Evolutionary conservation across 2,113 vertebrate genomes (phyloP), one percentile per base, ranked within the genome.

Genomic region (Petromus typicus): DNA sequence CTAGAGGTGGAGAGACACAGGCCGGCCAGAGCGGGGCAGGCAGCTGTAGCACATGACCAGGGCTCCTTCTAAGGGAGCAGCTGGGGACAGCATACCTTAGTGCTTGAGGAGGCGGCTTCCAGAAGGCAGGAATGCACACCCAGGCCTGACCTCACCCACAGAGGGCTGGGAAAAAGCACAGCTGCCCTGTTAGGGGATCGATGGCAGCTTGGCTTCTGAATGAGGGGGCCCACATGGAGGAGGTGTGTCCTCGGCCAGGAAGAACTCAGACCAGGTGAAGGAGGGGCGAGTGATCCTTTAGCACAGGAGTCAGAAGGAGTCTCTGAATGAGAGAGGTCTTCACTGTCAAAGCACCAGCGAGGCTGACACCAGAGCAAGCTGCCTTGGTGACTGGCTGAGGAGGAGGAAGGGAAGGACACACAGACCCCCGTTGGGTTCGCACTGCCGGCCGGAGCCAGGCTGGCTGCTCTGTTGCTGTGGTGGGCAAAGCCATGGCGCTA

Each of bases 241-340:
- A 69, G 32, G 13, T 0, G 16, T 59, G 43, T 8, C 1, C 45
- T 37, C 51, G 71, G 40, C 51, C 56, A 16, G 90, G 78, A 91
- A 59, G 71, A 73, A 86, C 75, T 48, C n/a, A 71, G 56, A 81
- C 20, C 34, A 51, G 59, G 48, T 1, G 57, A 67, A 48, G 59
- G 73, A 48, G 71, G 32, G 56, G n/a, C 2, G 63, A 87, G 64
- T 4, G 0, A 5, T 64, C 66, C 89, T 86, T 54, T 25, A 20
- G 78, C 86, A 63, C 71, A 96, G n/a, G n/a, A 92, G 67, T 84
- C 48, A 87, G 54, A 93, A 3, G 23, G 86, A 93, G 91, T 59
- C 86, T 90, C 75, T 37, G 88, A 90, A 73, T 57, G 34, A 81
- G 90, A 93, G 56, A 92, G 59, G 80, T 22, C 51, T 43, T 87